Conservation (phyloP, 2,888 invertebrate genomes). For the Agrenia bidenticulata region DNA sequence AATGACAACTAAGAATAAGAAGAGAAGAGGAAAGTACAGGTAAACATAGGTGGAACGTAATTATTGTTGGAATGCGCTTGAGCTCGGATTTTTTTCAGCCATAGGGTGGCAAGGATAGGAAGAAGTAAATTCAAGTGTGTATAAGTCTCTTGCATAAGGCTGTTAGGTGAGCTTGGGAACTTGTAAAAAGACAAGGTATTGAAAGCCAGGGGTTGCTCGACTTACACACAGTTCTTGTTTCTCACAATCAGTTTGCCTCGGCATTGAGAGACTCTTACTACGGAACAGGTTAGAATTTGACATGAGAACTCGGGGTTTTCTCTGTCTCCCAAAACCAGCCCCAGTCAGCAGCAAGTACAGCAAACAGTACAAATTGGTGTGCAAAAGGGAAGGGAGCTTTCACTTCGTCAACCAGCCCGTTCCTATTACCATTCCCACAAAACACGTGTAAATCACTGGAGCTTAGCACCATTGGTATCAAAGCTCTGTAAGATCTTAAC, state of each 20-base stretch:
- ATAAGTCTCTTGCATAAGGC: not conserved
- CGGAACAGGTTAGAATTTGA: not conserved
- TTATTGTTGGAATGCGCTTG: constrained; percentile 42
- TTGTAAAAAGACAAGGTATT: no score
- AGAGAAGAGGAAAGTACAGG: not conserved
- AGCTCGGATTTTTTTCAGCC: constrained; percentile 22
- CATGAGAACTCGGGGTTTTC: constrained; percentile 1
- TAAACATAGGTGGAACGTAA: constrained; percentile 17
- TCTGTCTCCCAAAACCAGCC: not conserved
- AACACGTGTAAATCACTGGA: constrained; percentile 50
- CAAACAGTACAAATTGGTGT: constrained; percentile 39
- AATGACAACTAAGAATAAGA: no score
- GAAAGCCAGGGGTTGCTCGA: constrained; percentile 3
- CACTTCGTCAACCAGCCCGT: constrained; percentile 43
- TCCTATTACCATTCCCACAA: constrained; percentile 33
- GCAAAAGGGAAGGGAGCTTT: constrained; percentile 37
- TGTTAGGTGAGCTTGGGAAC: not conserved
- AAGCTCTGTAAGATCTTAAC: not conserved
- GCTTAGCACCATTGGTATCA: constrained; percentile 31
- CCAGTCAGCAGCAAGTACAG: not conserved
- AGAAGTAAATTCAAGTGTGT: constrained; percentile 5
- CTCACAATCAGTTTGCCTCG: constrained; percentile 9
- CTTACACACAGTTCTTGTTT: not conserved
- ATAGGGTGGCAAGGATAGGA: not conserved
- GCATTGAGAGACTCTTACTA: not conserved